These are phyloP conservation scores for Ivindomyrus marchei DNA, from an alignment of 2,113 vertebrate genomes.

Conservation along the genomic window DNA sequence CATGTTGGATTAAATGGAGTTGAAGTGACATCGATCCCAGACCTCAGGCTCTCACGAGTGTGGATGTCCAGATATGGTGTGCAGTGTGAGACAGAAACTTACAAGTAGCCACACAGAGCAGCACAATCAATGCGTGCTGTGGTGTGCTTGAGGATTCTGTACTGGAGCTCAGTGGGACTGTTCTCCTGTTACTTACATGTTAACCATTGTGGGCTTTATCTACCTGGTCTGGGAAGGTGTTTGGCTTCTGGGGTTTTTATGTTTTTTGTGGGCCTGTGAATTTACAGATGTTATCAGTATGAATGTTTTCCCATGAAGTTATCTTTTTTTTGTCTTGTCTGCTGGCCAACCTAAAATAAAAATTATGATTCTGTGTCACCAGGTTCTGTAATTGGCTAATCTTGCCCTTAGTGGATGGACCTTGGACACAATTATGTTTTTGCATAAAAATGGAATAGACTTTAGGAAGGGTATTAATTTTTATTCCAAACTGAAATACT, in stretches of 20 bases:
- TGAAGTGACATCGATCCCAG: background rate
- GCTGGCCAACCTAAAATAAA: background rate
- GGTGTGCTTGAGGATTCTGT: background rate
- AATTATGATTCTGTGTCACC: background rate
- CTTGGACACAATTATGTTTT: background rate
- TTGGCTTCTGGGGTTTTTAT: background rate
- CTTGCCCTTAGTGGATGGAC: background rate
- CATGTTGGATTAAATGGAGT: background rate
- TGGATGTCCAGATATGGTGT: background rate
- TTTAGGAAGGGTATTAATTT: background rate
- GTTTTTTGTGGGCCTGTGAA: background rate
- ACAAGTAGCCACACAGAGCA: too few species aligned
- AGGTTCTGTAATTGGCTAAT: background rate
- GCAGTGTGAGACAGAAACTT: background rate
- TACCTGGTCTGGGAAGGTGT: background rate
- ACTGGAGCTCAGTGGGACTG: background rate
- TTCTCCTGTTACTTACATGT: background rate
- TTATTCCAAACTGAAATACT: background rate
- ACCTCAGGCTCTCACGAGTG: background rate
- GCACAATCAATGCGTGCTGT: background rate
- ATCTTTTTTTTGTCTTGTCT: background rate
- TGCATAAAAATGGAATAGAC: background rate
- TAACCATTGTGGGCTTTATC: background rate
- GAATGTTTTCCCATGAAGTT: background rate
- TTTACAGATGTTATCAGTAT: background rate